Conservation (phyloP, 2,113 vertebrate genomes). For the Chaetura pelagica region DNA sequence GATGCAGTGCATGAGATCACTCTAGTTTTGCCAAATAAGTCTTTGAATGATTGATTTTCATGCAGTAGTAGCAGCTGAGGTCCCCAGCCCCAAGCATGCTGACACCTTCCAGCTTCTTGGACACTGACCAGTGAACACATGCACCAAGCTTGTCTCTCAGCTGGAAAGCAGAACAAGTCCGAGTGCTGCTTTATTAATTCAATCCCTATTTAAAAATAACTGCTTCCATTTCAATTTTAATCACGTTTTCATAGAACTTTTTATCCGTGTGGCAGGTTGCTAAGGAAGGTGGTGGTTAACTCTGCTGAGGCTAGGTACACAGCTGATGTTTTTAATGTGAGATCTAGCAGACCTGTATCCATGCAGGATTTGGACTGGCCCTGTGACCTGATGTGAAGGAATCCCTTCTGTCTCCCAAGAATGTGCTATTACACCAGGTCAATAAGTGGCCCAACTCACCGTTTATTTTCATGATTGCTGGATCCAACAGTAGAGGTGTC, state of each 20-base stretch:
- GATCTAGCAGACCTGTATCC: neutral
- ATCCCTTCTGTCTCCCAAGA: neutral
- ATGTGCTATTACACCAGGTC: neutral
- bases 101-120: neutral
- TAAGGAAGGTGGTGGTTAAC: neutral
- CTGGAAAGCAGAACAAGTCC: neutral
- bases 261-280: neutral
- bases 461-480: neutral
- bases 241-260: neutral
- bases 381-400: neutral
- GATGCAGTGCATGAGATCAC: neutral
- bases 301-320: fast-evolving
- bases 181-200: neutral
- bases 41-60: neutral
- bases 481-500: neutral
- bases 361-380: neutral
- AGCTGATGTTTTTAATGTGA: neutral
- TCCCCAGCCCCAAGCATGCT: neutral
- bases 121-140: neutral
- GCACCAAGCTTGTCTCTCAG: neutral
- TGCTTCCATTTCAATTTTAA: neutral
- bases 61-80: neutral
- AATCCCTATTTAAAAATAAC: neutral
- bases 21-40: neutral
- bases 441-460: neutral